These are phyloP conservation scores for Miniopterus natalensis DNA, from an alignment of 2,113 vertebrate genomes.

Conservation along the genomic window DNA sequence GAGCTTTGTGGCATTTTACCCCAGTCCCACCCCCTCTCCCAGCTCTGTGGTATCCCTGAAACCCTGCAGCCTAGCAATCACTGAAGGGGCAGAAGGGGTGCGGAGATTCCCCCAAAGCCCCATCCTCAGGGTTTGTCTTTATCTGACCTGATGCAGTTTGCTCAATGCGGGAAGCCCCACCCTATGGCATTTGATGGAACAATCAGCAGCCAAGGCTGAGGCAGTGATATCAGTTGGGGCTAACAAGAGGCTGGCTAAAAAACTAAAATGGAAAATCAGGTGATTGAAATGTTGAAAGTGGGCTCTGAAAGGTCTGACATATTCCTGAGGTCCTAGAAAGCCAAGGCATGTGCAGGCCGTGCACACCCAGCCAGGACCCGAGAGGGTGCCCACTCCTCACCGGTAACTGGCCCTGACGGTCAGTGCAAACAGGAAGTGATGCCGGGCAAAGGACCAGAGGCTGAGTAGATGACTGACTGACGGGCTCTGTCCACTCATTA, in stretches of 20 bases:
- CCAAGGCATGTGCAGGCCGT: accelerated
- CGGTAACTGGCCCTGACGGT: background rate
- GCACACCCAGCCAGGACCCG: background rate
- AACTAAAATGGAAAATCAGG: background rate
- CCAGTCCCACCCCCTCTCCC: background rate
- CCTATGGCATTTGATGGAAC: background rate
- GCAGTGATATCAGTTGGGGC: accelerated
- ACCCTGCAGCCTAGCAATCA: background rate
- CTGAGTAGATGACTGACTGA: background rate
- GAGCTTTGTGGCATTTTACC: background rate
- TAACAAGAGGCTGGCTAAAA: background rate
- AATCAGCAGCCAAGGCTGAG: background rate
- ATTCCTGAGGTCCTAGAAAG: background rate
- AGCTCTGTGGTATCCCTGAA: background rate
- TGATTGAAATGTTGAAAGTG: too few relatives aligned
- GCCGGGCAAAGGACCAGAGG: background rate
- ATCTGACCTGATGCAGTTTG: too few relatives aligned
- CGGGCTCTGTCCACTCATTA: background rate
- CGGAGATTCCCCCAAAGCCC: background rate
- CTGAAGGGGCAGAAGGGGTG: too few relatives aligned
- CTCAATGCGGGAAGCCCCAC: background rate
- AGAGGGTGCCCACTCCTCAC: background rate
- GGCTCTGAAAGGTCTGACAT: background rate
- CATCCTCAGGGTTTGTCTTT: too few relatives aligned
- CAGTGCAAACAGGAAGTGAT: background rate